Evolutionary conservation across 2,888 invertebrate genomes (phyloP), one percentile per base, ranked within the genome.

Genomic region (Eilema caniola): DNA sequence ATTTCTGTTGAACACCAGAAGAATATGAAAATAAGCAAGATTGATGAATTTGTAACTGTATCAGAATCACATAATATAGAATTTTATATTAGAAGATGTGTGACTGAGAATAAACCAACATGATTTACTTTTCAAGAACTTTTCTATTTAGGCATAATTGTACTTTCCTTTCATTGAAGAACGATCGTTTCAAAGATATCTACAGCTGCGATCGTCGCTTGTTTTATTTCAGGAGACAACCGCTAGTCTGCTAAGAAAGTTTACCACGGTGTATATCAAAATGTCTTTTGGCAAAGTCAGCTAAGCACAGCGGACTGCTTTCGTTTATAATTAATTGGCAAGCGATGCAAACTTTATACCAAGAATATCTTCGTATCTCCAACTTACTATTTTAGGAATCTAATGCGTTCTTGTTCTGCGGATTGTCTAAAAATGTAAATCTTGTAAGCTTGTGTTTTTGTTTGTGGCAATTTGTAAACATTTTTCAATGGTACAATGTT

Each of bases 251-350:
- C 76, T 79, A 75, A 76, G 70, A 78, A 83, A 85, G 79, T 83
- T 85, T 84, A 81, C 83, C 80, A 76, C 83, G 77, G 79, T 81
- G 80, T 86, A 83, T 84, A 85, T 87, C 86, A 86, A 88, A 86
- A 81, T 83, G 84, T 88, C 86, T 85, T 86, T 82, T 82, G 79
- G 82, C 83, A 84, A 86, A 86, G 79, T 79, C 82, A 71, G 83
- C 81, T 82, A 81, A 83, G 75, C 76, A 81, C 69, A 79, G 76
- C 77, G 75, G 78, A 76, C 83, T 82, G 85, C 76, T 84, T 81
- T 81, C 83, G 80, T 80, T 84, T 82, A 83, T 85, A 85, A 86
- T 86, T 86, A 85, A 85, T 85, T 86, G 86, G 78, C 31, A n/a
- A 53, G n/a, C n/a, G 82, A 80, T 83, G 74, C 78, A 79, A 83